Evolutionary conservation across 2,888 invertebrate genomes (phyloP).

Genomic region (Rhaphigaster nebulosa): DNA sequence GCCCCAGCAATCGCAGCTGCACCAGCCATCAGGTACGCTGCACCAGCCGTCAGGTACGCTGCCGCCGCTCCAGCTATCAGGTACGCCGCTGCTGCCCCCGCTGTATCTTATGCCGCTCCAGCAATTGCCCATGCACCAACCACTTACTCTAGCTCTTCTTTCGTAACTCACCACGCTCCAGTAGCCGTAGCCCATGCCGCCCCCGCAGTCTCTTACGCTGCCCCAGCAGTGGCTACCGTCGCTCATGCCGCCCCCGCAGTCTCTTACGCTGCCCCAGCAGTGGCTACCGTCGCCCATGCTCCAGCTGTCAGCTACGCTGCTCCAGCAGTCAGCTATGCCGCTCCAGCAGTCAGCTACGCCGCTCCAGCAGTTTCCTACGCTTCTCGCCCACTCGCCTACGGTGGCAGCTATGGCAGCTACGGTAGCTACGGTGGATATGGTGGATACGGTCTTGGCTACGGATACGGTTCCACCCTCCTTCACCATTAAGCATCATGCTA

Average conservation of each 20-base stretch:
- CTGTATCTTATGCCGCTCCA: slow-evolving; percentile 28
- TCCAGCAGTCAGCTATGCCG: background rate
- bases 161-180: slow-evolving; percentile 13
- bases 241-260: slow-evolving; percentile 13
- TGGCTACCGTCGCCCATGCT: background rate
- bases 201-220: background rate
- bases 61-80: slow-evolving; percentile 68
- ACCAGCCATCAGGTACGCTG: slow-evolving; percentile 58
- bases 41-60: slow-evolving; percentile 9
- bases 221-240: background rate
- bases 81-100: slow-evolving; percentile 66
- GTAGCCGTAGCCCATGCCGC: background rate
- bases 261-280: slow-evolving; percentile 12
- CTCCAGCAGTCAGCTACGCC: background rate
- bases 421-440: background rate
- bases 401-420: background rate
- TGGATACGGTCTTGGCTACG: slow-evolving; percentile 32
- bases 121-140: background rate
- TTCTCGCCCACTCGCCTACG: slow-evolving; percentile 22
- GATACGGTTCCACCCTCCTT: slow-evolving; percentile 34
- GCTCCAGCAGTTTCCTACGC: slow-evolving; percentile 19
- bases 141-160: slow-evolving; percentile 55
- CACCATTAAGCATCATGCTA: background rate
- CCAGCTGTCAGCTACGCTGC: slow-evolving; percentile 5
- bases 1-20: slow-evolving; percentile 52